Evolutionary conservation across 1,140 invertebrate genomes (phyloP).

Genomic region (Probaryconus sp.): DNA sequence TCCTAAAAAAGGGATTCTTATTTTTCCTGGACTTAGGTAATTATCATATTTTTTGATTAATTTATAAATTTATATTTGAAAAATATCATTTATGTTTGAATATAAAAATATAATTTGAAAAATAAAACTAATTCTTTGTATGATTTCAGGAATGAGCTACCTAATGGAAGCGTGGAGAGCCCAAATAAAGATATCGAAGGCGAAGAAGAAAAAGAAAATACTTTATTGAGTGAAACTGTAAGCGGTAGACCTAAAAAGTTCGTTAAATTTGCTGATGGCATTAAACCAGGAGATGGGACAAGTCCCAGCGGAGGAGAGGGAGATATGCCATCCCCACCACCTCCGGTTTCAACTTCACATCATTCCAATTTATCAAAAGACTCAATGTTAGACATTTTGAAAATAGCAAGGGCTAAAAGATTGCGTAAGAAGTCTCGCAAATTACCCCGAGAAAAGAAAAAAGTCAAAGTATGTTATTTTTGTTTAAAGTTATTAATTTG

Average conservation of each 20-base stretch:
- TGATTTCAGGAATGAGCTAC: conserved; percentile 66
- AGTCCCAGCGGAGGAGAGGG: conserved; percentile 82
- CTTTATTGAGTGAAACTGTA: conserved; percentile 48
- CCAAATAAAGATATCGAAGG: conserved; percentile 44
- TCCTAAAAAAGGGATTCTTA: conserved; percentile 78
- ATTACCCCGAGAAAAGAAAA: conserved; percentile 74
- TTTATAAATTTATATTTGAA: conserved; percentile 11
- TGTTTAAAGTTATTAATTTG: background rate
- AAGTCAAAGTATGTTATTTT: conserved; percentile 76
- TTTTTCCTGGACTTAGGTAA: conserved; percentile 77
- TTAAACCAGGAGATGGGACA: conserved; percentile 83
- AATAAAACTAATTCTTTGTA: conserved; percentile 11
- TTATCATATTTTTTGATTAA: conserved; percentile 34
- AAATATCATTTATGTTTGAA: conserved; percentile 7
- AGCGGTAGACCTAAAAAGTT: conserved; percentile 71
- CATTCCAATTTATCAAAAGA: conserved; percentile 48
- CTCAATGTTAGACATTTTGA: conserved; percentile 65
- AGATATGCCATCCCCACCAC: conserved; percentile 82
- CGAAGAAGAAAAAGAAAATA: conserved; percentile 58
- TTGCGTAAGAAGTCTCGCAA: conserved; percentile 77
- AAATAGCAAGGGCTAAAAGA: conserved; percentile 78
- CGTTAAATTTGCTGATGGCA: conserved; percentile 83
- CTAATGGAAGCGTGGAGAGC: conserved; percentile 57
- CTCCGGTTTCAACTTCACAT: conserved; percentile 67
- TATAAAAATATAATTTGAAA: no score